Evolutionary conservation across 1,140 invertebrate genomes (phyloP), one percentile per base, ranked within the genome.

Genomic region (Whitmania pigra): DNA sequence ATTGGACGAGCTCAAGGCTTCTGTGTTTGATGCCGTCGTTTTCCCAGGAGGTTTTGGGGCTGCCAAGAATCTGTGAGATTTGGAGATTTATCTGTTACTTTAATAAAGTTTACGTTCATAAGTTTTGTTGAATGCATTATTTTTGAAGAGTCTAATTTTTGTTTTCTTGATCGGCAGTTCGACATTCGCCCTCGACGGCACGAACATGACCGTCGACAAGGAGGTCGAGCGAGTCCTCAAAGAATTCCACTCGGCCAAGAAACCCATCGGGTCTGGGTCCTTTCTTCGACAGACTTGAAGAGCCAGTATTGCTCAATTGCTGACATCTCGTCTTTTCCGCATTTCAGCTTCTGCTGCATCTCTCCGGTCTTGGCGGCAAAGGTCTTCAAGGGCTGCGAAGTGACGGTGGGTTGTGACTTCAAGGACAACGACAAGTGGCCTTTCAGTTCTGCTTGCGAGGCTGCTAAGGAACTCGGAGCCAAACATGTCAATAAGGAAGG

Each of bases 31-130:
- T 78, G 86, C 83, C 27, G 79, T 87, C 18, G 78, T 88, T 20
- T 83, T 88, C 73, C 87, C 87, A 53, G 87, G 87, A 67, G 87
- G 87, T 70, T 87, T 86, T 81, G 87, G 87, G 4, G 86, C 81
- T 43, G 86, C 85, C 2, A 87, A 86, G 74, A 87, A 86, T 76
- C 78, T 88, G 85, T 87, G 76, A 81, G 85, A 83, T 69, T 63
- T 73, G 22, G n/a, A 15, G 29, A 63, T 25, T n/a, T 69, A 20
- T 18, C 43, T 17, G 31, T 29, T 31, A n/a, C n/a, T 71, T 75
- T 69, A 22, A 17, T 17, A 40, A 9, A 71, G 25, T 31, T 69
- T 72, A 5, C 2, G 69, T 18, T 69, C 0, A 18, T 22, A 60
- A 29, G 20, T 57, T 57, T 57, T 57, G 2, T 57, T n/a, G 25